Conservation (phyloP, 2,113 vertebrate genomes). For the Siniperca knerii region DNA sequence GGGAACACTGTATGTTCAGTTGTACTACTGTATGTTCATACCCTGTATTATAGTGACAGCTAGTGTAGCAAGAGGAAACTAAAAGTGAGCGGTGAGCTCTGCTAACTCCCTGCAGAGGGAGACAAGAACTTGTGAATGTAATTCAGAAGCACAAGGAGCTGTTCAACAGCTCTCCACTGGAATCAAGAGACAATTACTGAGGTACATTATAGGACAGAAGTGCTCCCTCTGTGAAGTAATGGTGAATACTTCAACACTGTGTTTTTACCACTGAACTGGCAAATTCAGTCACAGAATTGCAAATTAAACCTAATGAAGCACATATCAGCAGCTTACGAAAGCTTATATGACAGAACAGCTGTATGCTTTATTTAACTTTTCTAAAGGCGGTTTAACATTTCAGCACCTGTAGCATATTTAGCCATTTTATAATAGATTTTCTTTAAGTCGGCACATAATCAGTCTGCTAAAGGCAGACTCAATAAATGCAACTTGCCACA, state of each 20-base stretch:
- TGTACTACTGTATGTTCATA: neutral
- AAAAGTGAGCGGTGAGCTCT: neutral
- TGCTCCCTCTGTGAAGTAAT: neutral
- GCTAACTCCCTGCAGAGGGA: constrained; percentile 73
- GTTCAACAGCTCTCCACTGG: neutral
- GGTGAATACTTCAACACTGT: constrained; percentile 11
- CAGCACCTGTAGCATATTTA: neutral
- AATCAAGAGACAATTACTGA: constrained; percentile 13
- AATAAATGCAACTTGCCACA: neutral
- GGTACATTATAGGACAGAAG: neutral
- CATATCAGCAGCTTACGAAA: neutral
- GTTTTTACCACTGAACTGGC: constrained; percentile 19
- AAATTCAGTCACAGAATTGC: constrained; percentile 6
- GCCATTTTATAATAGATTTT: neutral
- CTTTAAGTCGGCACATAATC: neutral
- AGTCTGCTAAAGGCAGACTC: neutral
- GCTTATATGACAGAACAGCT: constrained; percentile 31
- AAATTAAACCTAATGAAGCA: constrained; percentile 15
- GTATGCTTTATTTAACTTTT: neutral
- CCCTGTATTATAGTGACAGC: constrained; percentile 45
- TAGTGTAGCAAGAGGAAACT: constrained; percentile 36
- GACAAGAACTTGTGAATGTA: constrained; percentile 30
- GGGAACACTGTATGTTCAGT: neutral
- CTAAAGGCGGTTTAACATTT: neutral
- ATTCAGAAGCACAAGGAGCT: neutral